Base-by-base conservation (phyloP, 2,113 vertebrate species). In the Callospermophilus lateralis region DNA sequence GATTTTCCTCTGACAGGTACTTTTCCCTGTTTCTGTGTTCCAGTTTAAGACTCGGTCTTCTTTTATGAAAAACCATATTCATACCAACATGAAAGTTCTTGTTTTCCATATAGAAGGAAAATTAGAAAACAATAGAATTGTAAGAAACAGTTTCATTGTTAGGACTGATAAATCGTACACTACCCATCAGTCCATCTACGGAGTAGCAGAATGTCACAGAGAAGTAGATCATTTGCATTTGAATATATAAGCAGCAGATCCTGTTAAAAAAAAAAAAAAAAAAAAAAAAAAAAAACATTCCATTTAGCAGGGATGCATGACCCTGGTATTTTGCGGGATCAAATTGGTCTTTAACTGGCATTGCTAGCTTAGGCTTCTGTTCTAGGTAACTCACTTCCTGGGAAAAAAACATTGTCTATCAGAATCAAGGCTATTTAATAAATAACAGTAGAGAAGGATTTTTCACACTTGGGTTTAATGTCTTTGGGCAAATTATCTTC, bases 31-130 rank as follows among this genome's bases (percentile, higher is more conserved):
- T 68, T 87, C 8, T 37, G 22, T 51, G 79, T 90, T 91, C 34
- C 24, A 30, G 79, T 74, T 42, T 39, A 79, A 65, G 16, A 16
- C 20, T 51, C 42, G 63, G 30, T 73, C 58, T 58, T 83, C 37
- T 53, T 88, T 63, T 51, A n/a, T 16, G 30, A 80, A 63, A 80
- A 63, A 58, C 28, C n/a, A 78, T 26, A 65, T 1, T 39, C 65
- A 67, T 42, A 78, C 2, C n/a, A 78, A 84, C 39, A 84, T 11
- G n/a, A 84, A 94, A 67, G 28, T 26, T 28, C 2, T 67, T 16
- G 13, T 37, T 65, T 87, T 87, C 30, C 0, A 87, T 86, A 81
- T 72, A 80, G 45, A 94, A 90, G 45, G 13, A 88, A 93, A 87
- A 77, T 86, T 42, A 37, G 8, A 37, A 12, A 55, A 17, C 3